A percentile compares a stretch with the other conserved stretches of the same genome.
phyloP scores from a whole-genome alignment of 1,140 invertebrate species.

The Andrena cerasifolii region DNA sequence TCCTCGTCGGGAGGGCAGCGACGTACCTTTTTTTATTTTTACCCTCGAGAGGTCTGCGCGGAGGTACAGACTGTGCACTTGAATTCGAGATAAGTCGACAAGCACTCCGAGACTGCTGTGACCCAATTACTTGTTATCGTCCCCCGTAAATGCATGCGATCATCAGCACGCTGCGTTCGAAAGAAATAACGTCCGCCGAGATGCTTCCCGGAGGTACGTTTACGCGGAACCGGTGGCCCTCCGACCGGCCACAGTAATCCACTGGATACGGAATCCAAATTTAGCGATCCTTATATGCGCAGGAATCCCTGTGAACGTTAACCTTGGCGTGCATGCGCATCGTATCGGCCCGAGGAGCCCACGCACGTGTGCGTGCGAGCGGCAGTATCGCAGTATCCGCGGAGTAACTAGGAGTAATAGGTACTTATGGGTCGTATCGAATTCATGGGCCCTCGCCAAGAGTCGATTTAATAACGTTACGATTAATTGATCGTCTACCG shows the following conservation, averaged over 20 bases:
- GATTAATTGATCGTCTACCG: conserved; percentile 46
- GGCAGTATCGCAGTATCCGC: conserved; percentile 38
- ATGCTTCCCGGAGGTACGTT: no score
- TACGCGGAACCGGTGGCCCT: no score
- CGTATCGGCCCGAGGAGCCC: no score
- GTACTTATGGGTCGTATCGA: conserved; percentile 41
- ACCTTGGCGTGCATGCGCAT: not conserved
- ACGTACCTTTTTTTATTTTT: conserved; percentile 23
- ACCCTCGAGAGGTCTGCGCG: not conserved
- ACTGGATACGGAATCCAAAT: conserved; percentile 34
- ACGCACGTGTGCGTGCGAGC: not conserved
- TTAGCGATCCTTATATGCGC: conserved; percentile 1
- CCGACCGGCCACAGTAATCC: no score
- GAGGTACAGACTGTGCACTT: conserved; percentile 19
- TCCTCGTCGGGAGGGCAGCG: not conserved
- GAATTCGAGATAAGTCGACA: not conserved
- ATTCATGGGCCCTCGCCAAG: conserved; percentile 39
- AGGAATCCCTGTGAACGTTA: not conserved
- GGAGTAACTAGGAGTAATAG: conserved; percentile 42
- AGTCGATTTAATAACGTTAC: conserved; percentile 42
- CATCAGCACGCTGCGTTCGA: not conserved
- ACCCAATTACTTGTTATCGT: conserved; percentile 28
- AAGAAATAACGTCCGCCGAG: no score
- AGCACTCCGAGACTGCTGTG: not conserved
- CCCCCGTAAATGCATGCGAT: not conserved